These are phyloP conservation scores for Ascaphus truei DNA, from an alignment of 2,113 vertebrate genomes.

Conservation along the genomic window DNA sequence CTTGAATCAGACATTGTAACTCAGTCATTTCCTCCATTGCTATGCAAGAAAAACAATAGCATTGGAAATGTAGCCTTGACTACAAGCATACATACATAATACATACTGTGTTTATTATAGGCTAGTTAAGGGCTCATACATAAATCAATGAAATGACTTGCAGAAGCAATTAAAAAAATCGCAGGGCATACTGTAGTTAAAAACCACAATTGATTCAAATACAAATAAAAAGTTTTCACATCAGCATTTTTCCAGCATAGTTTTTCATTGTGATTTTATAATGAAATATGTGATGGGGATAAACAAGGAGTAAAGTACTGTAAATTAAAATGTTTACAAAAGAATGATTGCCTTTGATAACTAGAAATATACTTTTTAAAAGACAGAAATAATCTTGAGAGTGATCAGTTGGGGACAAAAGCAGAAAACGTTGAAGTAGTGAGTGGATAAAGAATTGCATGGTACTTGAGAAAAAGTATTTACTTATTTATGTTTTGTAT, in stretches of 20 bases:
- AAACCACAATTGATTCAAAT: not conserved
- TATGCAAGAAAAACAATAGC: not conserved
- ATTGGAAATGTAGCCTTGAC: not conserved
- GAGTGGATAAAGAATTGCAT: too few relatives aligned
- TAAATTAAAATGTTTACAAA: too few relatives aligned
- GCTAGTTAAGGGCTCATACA: constrained; percentile 4
- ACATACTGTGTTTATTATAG: constrained; percentile 26
- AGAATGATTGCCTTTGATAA: too few relatives aligned
- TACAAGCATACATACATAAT: constrained; percentile 16
- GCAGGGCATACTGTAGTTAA: too few relatives aligned
- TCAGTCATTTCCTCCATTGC: not conserved
- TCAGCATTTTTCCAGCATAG: not conserved
- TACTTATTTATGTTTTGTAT: too few relatives aligned
- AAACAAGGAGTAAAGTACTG: too few relatives aligned
- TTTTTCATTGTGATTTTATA: not conserved
- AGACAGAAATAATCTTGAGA: too few relatives aligned
- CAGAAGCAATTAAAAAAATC: constrained; percentile 19
- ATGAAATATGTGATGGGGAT: not conserved
- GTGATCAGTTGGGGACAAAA: too few relatives aligned
- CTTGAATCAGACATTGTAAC: not conserved
- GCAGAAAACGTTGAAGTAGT: too few relatives aligned
- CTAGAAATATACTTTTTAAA: too few relatives aligned
- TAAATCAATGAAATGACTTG: constrained; percentile 18
- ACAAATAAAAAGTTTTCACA: not conserved
- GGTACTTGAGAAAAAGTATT: too few relatives aligned